These are phyloP conservation scores for Halichoerus grypus DNA, from an alignment of 2,113 vertebrate species.

Conservation along the genomic window DNA sequence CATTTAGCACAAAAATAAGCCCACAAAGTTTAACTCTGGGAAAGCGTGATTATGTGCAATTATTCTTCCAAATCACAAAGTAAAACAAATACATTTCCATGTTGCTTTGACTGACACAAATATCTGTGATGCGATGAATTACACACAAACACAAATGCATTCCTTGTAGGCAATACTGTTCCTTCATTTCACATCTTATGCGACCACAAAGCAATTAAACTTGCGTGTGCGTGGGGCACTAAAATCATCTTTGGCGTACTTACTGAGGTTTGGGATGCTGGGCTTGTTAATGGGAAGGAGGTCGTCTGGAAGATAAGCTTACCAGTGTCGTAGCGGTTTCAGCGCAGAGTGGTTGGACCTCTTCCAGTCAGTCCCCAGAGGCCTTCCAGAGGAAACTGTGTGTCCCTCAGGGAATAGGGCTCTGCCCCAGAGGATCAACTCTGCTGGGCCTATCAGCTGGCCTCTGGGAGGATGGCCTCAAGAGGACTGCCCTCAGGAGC, in stretches of 20 bases:
- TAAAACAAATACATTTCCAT: neutral
- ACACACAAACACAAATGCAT: neutral
- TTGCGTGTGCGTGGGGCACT: accelerated
- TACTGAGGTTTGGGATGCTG: neutral
- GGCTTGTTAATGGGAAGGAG: neutral
- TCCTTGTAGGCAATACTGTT: neutral
- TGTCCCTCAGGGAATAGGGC: neutral
- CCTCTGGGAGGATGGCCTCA: neutral
- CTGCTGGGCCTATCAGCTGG: neutral
- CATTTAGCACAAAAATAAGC: slow-evolving; percentile 61
- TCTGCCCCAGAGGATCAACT: neutral
- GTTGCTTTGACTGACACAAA: neutral
- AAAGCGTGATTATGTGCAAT: slow-evolving; percentile 19
- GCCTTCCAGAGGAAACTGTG: neutral
- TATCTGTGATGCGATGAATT: neutral
- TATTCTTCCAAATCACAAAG: slow-evolving; percentile 22
- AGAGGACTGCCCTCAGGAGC: neutral
- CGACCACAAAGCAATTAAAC: neutral
- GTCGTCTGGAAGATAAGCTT: neutral
- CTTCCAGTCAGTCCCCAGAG: neutral
- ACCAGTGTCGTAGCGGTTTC: neutral
- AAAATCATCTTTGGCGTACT: neutral
- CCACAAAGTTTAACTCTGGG: neutral
- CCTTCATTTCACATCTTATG: neutral
- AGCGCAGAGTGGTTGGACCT: neutral